A percentile compares a stretch with the other conserved stretches of the same genome.
These are phyloP conservation scores for Diplodus sargus DNA, from an alignment of 2,797 vertebrate species.

Conservation along the genomic window DNA sequence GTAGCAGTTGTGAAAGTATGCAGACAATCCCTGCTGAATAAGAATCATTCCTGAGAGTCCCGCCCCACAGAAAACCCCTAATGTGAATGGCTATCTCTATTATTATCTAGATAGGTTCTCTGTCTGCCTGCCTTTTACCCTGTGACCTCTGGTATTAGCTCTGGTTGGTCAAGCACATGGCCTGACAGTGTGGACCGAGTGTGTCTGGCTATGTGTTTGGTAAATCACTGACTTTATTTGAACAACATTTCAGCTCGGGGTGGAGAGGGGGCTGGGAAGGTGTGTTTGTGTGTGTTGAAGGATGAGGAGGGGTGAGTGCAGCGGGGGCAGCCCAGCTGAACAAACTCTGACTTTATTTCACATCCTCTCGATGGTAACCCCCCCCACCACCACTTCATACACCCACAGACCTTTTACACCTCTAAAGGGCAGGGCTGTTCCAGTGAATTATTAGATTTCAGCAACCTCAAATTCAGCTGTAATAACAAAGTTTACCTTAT, in stretches of 20 bases:
- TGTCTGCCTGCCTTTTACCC: slow-evolving; percentile 21
- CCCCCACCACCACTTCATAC: slow-evolving; percentile 54
- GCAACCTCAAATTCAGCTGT: not conserved
- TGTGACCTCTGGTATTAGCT: slow-evolving; percentile 42
- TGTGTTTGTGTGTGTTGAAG: slow-evolving; percentile 59
- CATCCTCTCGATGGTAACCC: slow-evolving; percentile 76
- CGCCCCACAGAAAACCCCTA: not conserved
- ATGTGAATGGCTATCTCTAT: not conserved
- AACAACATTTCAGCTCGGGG: slow-evolving; percentile 68
- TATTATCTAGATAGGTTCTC: not conserved
- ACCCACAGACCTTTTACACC: slow-evolving; percentile 44
- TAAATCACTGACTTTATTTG: slow-evolving; percentile 79
- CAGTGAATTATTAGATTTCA: not conserved
- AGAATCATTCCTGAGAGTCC: not conserved
- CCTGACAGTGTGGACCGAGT: slow-evolving; percentile 49
- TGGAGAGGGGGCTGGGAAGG: slow-evolving; percentile 61
- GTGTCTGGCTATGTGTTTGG: slow-evolving; percentile 62
- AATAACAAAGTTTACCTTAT: slow-evolving; percentile 1
- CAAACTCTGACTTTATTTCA: slow-evolving; percentile 85
- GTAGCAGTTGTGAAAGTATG: no score
- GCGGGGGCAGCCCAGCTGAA: slow-evolving; percentile 80
- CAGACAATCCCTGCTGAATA: no score
- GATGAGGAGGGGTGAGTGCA: slow-evolving; percentile 31
- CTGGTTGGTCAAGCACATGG: slow-evolving; percentile 60
- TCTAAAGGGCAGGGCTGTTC: slow-evolving; percentile 12